Base-by-base conservation (phyloP, 35 echinoderm and acorn worm genomes). In the Acanthaster planci region DNA sequence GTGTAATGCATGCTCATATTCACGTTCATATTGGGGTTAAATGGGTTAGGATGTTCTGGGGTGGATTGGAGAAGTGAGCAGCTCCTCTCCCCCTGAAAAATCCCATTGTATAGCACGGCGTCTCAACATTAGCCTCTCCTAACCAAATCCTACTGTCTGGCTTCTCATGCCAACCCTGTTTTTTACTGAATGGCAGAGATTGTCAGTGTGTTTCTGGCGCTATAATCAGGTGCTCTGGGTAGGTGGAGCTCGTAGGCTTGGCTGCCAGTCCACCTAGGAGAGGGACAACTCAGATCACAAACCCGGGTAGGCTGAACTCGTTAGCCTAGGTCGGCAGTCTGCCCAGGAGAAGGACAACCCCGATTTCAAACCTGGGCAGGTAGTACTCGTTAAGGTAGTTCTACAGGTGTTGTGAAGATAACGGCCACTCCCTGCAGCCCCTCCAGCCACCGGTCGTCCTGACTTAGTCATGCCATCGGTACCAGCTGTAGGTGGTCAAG, bases 81-180 rank as follows among this genome's bases (percentile, higher is more conserved):
- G 57, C 57, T 19, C 57, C 57, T 22, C 19, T 60, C 59, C 59
- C 59, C 16, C 59, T 67, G 59, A 67, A 67, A 67, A 7, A 67
- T 22, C 59, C 59, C 59, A 67, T 7, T 31, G 19, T 67, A 19
- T 67, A 67, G 59, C 59, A 67, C 59, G 8, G 59, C 59, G 30
- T 67, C 59, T 67, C 59, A 67, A 67, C 30, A 47, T 1, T 67
- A 67, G 59, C 59, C 59, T 67, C 1, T 67, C 59, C 59, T 67
- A 67, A 67, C 59, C 59, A 67, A 67, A 22, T 67, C 6, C 59
- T 67, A 67, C 59, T 67, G 59, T 67, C 59, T 22, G 59, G 59
- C 59, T 67, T 67, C 59, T 5, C 59, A n/a, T 31, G 18, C 30
- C n/a, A 22, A 67, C 5, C 59, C 59, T 31, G 1, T n/a, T 67